Base-by-base conservation (phyloP, 2,888 invertebrate genomes). In the Latrodectus hesperus region DNA sequence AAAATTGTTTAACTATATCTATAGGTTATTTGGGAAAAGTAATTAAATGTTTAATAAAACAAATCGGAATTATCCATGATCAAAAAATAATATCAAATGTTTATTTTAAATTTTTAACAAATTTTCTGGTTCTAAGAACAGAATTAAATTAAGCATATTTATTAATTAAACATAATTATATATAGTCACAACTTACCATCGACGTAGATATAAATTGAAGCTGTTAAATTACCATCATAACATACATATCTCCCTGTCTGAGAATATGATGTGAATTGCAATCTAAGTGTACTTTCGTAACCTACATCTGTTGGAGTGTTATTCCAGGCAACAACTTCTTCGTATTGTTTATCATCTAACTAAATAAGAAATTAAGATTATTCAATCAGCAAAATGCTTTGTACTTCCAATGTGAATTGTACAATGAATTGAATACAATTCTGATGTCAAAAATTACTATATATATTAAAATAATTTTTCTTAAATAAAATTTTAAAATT, bases 201-300 rank as follows among this genome's bases (percentile, higher is more conserved):
- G 10, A 89, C 86, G 73, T 84, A 90, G 16, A 89, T 72, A 55
- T 87, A 89, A 12, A 90, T 53, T 4, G 84, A 76, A 12, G 84
- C 65, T 12, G 72, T 65, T 26, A 52, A 38, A 16, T 75, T 51
- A 5, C 74, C 81, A 68, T 87, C 60, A 68, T 89, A 88, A 52
- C 90, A 90, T 10, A 64, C 64, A 68, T 89, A 90, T 73, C 14
- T 51, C 53, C 90, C 90, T n/a, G 90, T 90, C 64, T 89, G 75
- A 51, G 76, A 67, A 71, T 79, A 89, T 9, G 38, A 64, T 14
- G 81, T 83, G 26, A 88, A 84, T 14, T 52, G 14, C 10, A 90
- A 38, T 9, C 68, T 38, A n/a, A 77, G 22, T 9, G 68, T 68
- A 68, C 78, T 87, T 82, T 78, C 74, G 38, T 70, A 64, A 16